Evolutionary conservation across 2,797 vertebrate genomes (phyloP).

Genomic region (Sarcoramphus papa): DNA sequence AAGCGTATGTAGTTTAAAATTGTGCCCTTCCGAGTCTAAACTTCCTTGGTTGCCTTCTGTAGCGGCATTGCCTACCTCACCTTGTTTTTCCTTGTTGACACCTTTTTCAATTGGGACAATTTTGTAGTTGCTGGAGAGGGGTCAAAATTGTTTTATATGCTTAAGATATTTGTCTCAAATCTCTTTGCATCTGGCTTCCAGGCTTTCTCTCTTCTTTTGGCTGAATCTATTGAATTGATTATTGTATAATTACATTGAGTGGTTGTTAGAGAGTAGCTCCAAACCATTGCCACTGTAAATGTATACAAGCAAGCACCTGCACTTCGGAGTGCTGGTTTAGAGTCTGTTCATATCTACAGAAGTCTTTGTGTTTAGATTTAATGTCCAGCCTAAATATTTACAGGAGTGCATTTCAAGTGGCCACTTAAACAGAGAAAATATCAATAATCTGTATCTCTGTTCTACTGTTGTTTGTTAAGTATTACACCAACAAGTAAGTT

Average conservation of each 20-base stretch:
- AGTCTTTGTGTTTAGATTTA: neutral
- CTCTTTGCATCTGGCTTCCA: neutral
- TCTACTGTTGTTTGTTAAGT: neutral
- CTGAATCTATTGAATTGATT: neutral
- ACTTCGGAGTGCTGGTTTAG: neutral
- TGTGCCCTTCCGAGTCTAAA: neutral
- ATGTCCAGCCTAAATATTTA: neutral
- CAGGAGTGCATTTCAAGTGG: neutral
- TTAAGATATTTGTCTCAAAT: neutral
- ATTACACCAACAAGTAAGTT: neutral
- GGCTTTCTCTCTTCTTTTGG: neutral
- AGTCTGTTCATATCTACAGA: neutral
- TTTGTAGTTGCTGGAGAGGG: neutral
- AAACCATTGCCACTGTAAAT: neutral
- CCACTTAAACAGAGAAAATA: neutral
- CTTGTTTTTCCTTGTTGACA: neutral
- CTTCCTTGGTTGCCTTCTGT: neutral
- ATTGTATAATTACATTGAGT: neutral
- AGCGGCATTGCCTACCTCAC: neutral
- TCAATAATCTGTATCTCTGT: neutral
- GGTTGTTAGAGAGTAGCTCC: neutral
- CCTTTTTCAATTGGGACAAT: neutral
- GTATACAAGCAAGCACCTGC: neutral
- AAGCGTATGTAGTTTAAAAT: neutral
- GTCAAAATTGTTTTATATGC: neutral